Base-by-base conservation (phyloP, 2,888 invertebrate genomes). In the Fragum fragum region DNA sequence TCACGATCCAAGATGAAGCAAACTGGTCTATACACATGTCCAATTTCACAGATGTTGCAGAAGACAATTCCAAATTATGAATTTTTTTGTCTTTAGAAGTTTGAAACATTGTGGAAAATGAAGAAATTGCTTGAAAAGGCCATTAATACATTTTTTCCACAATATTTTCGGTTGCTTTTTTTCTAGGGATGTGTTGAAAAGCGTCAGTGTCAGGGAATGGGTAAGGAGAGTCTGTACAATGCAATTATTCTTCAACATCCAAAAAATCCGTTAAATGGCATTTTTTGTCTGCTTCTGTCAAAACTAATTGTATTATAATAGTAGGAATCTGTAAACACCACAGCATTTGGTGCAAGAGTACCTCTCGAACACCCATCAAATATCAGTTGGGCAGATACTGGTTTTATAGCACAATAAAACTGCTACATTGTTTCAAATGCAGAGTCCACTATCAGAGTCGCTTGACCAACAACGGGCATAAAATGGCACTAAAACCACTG, bases 381-480 rank as follows among this genome's bases (percentile, higher is more conserved):
- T 81, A 69, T 80, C 85, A 85, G 77, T 80, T 77, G 72, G 23
- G 6, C 74, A 73, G 85, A 85, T 85, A 85, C 66, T 28, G 52
- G 66, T 85, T 85, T 85, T 85, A 85, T 79, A 53, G 73, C 52
- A 23, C 57, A 74, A 81, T 85, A 79, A 85, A 85, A 28, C 74
- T 82, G 85, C 82, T 85, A 80, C 75, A 53, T 83, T 77, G 70
- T 74, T 77, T 83, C 79, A 80, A 76, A 75, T 74, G 74, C 28
- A 18, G 57, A 57, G 39, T 59, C 39, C 39, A 32, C 77, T 83
- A 83, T 83, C 83, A 66, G 55, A 42, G 39, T 52, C 47, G 74
- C 76, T 80, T 80, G 70, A 77, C 77, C 80, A 83, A 42, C 42
- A 66, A 68, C 61, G 53, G 36, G 55, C 68, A 80, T 83, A 83